Evolutionary conservation across 2,113 vertebrate genomes (phyloP), one percentile per base, ranked within the genome.

Genomic region (Epinephelus fuscoguttatus): DNA sequence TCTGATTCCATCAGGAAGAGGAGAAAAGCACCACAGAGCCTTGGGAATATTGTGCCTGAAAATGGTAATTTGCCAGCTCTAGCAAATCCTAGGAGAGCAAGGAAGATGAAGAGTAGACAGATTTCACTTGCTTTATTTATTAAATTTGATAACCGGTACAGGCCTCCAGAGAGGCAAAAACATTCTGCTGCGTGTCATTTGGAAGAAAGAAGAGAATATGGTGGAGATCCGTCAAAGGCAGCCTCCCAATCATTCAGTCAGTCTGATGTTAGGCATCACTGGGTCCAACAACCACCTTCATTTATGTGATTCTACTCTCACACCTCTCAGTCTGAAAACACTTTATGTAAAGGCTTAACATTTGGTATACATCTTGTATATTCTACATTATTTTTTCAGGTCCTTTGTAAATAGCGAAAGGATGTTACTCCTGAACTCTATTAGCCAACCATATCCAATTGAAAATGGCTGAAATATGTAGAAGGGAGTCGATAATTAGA

Each of bases 51-150:
- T 81, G 82, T 80, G 88, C 88, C 91, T 92, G 92, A 91, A 94
- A 95, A 95, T 93, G 92, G 89, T 94, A 94, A 94, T 94, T 90
- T 93, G 88, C 89, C 88, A 94, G 91, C 93, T 89, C 66, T 67
- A 88, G 86, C 84, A 93, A 94, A 88, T 93, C 93, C 92, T 94
- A 4, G 67, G 93, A 94, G 93, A 92, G 82, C 70, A 77, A 70
- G 61, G 70, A 82, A 94, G 92, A 95, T 95, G 92, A 95, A 92
- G 93, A 94, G 91, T 89, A 93, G 94, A 94, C 93, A 94, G 93
- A 92, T 95, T 95, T 94, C 92, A 91, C 87, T 92, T 76, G 79
- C 92, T 94, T 95, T 94, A 94, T 94, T 95, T 95, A 95, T 95
- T 94, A 94, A 92, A 95, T 94, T 94, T 93, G 84, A 94, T 94